Percentiles rank a stretch among this genome's conserved stretches.
Conservation (phyloP, 2,113 vertebrate species). For the Ancistrus triradiatus region DNA sequence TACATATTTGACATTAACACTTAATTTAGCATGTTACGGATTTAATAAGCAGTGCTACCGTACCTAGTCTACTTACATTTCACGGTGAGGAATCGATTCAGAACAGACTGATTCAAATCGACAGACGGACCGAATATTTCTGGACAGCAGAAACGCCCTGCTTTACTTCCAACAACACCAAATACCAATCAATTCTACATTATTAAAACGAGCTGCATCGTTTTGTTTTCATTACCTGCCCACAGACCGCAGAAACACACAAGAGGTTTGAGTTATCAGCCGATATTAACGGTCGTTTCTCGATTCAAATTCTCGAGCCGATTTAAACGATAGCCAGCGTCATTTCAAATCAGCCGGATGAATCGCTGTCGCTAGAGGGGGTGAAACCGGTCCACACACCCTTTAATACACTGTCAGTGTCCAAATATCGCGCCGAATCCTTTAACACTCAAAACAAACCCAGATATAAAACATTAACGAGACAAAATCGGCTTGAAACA, state of each 20-base stretch:
- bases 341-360: too few relatives aligned
- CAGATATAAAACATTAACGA: background rate
- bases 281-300: background rate
- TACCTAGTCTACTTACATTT: too few relatives aligned
- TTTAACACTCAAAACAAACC: background rate
- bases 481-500: background rate
- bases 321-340: too few relatives aligned
- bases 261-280: background rate
- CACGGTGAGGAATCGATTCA: background rate
- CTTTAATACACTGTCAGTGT: background rate
- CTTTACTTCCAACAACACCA: background rate
- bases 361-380: too few relatives aligned
- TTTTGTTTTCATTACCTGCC: constrained; percentile 51
- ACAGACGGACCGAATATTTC: too few relatives aligned
- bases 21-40: too few relatives aligned
- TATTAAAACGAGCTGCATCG: too few relatives aligned
- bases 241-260: constrained; percentile 12
- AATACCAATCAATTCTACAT: background rate
- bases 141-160: too few relatives aligned
- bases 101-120: background rate
- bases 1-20: too few relatives aligned
- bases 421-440: background rate
- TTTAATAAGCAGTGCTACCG: too few relatives aligned
- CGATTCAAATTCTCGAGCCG: too few relatives aligned
- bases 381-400: background rate